A percentile compares a stretch with the other conserved stretches of the same genome.
phyloP scores from a whole-genome alignment of 2,888 invertebrate genomes.

The Latheticus oryzae region DNA sequence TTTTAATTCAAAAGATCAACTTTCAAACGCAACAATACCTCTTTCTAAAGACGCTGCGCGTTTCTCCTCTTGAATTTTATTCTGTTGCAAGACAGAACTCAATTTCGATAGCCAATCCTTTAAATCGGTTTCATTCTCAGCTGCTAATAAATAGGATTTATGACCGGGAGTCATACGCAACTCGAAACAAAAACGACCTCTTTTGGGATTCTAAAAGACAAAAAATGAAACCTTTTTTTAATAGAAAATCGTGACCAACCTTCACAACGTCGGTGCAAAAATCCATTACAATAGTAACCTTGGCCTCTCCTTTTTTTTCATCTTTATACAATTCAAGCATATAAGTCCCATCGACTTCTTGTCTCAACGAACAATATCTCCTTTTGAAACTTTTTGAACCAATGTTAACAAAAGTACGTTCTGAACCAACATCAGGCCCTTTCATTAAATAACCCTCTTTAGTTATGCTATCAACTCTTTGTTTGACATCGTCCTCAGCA shows the following conservation, averaged over 20 bases:
- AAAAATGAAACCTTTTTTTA: conserved; percentile 3
- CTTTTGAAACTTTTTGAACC: conserved; percentile 94
- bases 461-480: conserved; percentile 81
- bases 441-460: conserved; percentile 93
- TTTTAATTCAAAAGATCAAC: conserved; percentile 3
- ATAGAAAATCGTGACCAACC: conserved; percentile 66
- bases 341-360: conserved; percentile 92
- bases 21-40: conserved; percentile 56
- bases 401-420: conserved; percentile 91
- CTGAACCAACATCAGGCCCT: conserved; percentile 89
- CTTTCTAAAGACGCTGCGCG: conserved; percentile 76
- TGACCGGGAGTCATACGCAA: conserved; percentile 87
- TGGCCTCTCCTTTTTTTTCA: conserved; percentile 90
- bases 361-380: conserved; percentile 88
- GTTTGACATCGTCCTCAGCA: conserved; percentile 77
- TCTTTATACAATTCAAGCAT: conserved; percentile 94
- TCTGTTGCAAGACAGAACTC: conserved; percentile 85
- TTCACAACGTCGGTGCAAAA: conserved; percentile 90
- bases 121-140: conserved; percentile 86
- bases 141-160: conserved; percentile 87
- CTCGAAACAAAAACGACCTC: conserved; percentile 89
- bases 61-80: conserved; percentile 84
- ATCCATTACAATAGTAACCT: conserved; percentile 93
- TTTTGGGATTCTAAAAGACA: conserved; percentile 78
- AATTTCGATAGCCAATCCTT: conserved; percentile 88